Evolutionary conservation across 1,140 invertebrate species (phyloP).

Genomic region (Caenorhabditis remanei): DNA sequence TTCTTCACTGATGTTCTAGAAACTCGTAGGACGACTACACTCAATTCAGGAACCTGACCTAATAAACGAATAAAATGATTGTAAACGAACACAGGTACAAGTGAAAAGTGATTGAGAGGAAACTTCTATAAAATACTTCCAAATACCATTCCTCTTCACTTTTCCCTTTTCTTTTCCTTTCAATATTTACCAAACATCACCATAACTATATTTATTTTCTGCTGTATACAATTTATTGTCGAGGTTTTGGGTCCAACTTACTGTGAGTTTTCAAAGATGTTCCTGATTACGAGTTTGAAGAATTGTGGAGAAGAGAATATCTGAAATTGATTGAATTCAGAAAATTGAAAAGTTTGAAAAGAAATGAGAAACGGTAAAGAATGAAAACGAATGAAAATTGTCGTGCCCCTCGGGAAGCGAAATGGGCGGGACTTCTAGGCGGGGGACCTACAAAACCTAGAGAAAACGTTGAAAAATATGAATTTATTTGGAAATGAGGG

Average conservation of each 20-base stretch:
- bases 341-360: conserved; percentile 10
- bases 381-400: not conserved
- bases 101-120: not conserved
- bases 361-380: conserved; percentile 2
- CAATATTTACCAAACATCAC: conserved; percentile 37
- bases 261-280: not conserved
- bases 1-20: no score
- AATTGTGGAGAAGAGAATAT: not conserved
- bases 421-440: not conserved
- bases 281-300: not conserved
- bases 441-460: conserved; percentile 44
- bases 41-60: no score
- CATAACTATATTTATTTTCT: not conserved
- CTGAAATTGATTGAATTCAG: not conserved
- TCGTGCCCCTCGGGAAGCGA: not conserved
- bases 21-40: no score
- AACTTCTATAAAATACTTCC: not conserved
- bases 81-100: no score
- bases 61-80: no score
- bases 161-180: not conserved
- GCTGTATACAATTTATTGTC: no score
- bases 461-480: conserved; percentile 12
- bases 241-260: not conserved
- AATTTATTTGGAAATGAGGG: conserved; percentile 55
- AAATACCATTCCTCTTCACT: not conserved